Base-by-base conservation (phyloP, 2,797 vertebrate genomes). In the Eospalax fontanierii region DNA sequence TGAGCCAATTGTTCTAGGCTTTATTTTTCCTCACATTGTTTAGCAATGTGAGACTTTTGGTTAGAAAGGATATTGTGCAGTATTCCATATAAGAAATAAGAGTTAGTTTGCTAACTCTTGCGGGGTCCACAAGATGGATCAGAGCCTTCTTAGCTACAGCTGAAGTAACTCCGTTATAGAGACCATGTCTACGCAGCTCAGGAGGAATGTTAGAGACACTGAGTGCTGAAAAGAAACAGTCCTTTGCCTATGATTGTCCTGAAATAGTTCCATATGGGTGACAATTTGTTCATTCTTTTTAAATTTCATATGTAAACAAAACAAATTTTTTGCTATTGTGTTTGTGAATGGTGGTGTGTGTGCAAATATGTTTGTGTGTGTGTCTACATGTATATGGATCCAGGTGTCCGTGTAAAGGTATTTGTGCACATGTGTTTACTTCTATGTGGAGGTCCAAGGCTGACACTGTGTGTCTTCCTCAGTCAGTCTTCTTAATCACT, bases 11-110 rank as follows among this genome's bases (percentile, higher is more conserved):
- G 54, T 94, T 74, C 26, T 50, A 75, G 70, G 50, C 57, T 89
- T 82, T 59, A 40, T 88, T 80, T 94, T 89, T 73, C 21, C 15
- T 59, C 4, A 26, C 71, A 43, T 89, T 91, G 38, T 70, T 92
- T 84, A 68, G 4, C 5, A 84, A 9, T 87, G 12, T 74, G 28
- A 84, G 40, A 0, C 12, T 89, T 92, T 89, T n/a, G 22, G n/a
- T 35, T 65, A 26, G 50, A 89, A 78, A 35, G 83, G n/a, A 87
- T 54, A 78, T 5, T 11, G 9, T 8, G 4, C 1, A 73, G 35
- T 35, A 66, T 6, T 68, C 22, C 50, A 66, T 33, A 46, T 7
- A 83, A 54, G 22, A 82, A 54, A 90, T 59, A 81, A 73, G 40
- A 4, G 81, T 38, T 35, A 35, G 30, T 0, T 57, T 71, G 16